Conservation (phyloP, 2,888 invertebrate genomes). For the Hirtodrosophila duncani region DNA sequence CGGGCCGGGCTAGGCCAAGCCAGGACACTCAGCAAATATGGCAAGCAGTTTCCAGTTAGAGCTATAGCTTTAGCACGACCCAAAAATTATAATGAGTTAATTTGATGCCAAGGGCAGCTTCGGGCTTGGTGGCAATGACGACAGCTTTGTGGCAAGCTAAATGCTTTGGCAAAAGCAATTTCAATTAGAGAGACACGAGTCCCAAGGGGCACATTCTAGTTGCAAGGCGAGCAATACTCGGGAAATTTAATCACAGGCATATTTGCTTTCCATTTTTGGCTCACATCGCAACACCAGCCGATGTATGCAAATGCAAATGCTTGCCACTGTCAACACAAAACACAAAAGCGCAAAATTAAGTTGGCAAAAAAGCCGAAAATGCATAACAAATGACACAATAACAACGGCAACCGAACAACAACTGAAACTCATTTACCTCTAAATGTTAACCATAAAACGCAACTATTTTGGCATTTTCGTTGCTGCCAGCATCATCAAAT, state of each 20-base stretch:
- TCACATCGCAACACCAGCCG: too few species aligned
- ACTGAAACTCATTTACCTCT: slow-evolving; percentile 56
- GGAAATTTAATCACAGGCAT: slow-evolving; percentile 57
- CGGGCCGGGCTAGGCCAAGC: too few species aligned
- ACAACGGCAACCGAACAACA: slow-evolving; percentile 27
- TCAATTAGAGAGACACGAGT: slow-evolving; percentile 52
- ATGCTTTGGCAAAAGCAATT: slow-evolving; percentile 64
- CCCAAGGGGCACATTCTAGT: slow-evolving; percentile 24
- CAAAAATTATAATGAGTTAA: slow-evolving; percentile 67
- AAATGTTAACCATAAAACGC: slow-evolving; percentile 52
- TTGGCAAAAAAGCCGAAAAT: slow-evolving; percentile 38
- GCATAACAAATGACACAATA: slow-evolving; percentile 18
- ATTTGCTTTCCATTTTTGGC: slow-evolving; percentile 43
- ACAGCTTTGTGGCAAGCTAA: slow-evolving; percentile 56
- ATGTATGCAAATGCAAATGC: slow-evolving; percentile 35
- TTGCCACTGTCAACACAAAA: slow-evolving; percentile 19
- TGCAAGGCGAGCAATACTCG: slow-evolving; percentile 49
- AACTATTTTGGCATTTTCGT: slow-evolving; percentile 66
- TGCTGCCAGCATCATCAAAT: slow-evolving; percentile 37
- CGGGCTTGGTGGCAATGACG: slow-evolving; percentile 17
- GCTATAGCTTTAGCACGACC: slow-evolving; percentile 31
- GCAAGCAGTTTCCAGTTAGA: neutral
- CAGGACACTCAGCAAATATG: neutral
- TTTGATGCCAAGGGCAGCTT: slow-evolving; percentile 45
- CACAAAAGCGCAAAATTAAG: slow-evolving; percentile 53